Evolutionary conservation across 2,888 invertebrate genomes (phyloP), one percentile per base, ranked within the genome.

Genomic region (Drosophila paranaensis): DNA sequence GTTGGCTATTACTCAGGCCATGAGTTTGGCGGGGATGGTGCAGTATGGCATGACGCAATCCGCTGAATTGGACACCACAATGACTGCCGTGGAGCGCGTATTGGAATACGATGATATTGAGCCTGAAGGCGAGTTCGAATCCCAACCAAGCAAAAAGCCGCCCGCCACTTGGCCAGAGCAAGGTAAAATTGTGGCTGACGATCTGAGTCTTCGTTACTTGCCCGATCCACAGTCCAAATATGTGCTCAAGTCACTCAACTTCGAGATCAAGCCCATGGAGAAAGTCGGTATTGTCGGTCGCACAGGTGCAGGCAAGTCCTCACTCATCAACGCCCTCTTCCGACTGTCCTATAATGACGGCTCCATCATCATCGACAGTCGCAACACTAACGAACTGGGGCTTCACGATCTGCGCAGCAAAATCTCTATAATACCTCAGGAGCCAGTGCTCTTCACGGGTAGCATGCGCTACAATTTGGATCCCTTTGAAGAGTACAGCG

Each of bases 41-140:
- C 93, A 93, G 51, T 98, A 97, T 97, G 97, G 97, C 30, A 97
- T 98, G 95, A 94, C 98, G 3, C 98, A 98, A 92, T 97, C 97
- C 81, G 97, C 98, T 0, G 98, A 98, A 91, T 92, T 97, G 10
- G 97, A 96, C 90, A 97, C 97, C 89, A 96, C 96, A 77, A 97
- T 97, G 97, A 97, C 97, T 6, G 96, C 97, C 10, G 98, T 98
- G 0, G 98, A 99, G 93, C 94, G 95, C 76, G 94, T 95, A 68
- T 92, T 95, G 70, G 96, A 96, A 86, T 97, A 97, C 91, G 94
- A 94, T 37, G 67, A 84, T 6, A 89, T 93, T 20, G 91, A 92
- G 45, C 75, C 92, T 0, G 93, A 93, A 93, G 92, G 91, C 0
- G 94, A 95, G 53, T 93, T 97, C 25, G 96, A 96, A n/a, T 94